Percentiles rank a stretch among this genome's conserved stretches.
These are phyloP conservation scores for Lasiurus cinereus DNA, from an alignment of 2,113 vertebrate species.

Conservation along the genomic window DNA sequence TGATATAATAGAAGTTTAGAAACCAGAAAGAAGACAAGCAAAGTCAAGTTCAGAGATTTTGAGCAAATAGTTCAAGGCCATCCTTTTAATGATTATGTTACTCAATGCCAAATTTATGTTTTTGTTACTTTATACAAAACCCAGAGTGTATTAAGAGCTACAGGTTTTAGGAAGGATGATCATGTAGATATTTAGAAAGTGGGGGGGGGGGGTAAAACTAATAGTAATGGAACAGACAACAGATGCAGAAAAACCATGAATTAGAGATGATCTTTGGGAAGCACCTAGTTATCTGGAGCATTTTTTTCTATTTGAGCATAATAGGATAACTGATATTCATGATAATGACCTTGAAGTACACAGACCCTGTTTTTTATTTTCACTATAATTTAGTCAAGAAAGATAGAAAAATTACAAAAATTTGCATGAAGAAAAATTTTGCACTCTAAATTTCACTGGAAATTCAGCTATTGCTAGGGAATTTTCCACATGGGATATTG, in stretches of 20 bases:
- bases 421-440: not conserved
- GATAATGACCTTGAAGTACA: not conserved
- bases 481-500: not conserved
- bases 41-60: not conserved
- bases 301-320: not conserved
- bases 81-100: not conserved
- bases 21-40: not conserved
- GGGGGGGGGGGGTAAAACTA: not conserved
- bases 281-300: not conserved
- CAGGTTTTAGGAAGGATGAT: not conserved
- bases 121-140: not conserved
- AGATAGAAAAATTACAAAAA: constrained; percentile 12
- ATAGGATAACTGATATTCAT: not conserved
- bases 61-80: not conserved
- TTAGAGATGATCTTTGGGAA: not conserved
- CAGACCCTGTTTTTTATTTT: not conserved
- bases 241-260: not conserved
- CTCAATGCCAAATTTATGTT: not conserved
- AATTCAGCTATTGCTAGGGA: not conserved
- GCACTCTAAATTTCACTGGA: not conserved
- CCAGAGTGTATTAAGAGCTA: not conserved
- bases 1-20: not conserved
- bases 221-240: not conserved
- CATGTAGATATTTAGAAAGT: not conserved
- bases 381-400: not conserved